Evolutionary conservation across 2,888 invertebrate species (phyloP), one percentile per base, ranked within the genome.

Genomic region (Pollenia amentaria): DNA sequence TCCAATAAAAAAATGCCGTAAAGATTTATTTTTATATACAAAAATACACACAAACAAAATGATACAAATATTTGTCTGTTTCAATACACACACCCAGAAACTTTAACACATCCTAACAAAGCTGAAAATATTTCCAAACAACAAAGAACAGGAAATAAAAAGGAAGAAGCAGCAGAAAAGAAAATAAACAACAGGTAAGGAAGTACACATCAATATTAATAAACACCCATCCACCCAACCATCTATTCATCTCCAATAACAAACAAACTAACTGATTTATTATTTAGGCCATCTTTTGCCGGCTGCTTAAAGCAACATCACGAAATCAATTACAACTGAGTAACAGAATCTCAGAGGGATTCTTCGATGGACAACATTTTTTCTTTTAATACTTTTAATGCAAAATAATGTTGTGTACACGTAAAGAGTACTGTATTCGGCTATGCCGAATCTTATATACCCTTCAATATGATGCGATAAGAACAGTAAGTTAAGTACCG

Each of bases 311-410:
- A 70, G 70, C 40, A 70, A 70, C 55, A 70, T 70, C 55, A 70
- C 70, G 70, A 70, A 70, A 55, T n/a, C 70, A 70, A 70, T 70
- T 70, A 55, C 53, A 70, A 16, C 14, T 38, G 10, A 16, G 51
- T n/a, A 21, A 65, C n/a, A 65, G 38, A 18, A 18, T 55, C 53
- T 42, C 53, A 14, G 1, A 8, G 18, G 55, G 12, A 70, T 18
- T 18, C 40, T 8, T 16, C 4, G 40, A 40, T 62, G 62, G 40
- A 40, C 9, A 1, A 62, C 38, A n/a, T 38, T 16, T 3, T 62
- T 60, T 40, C n/a, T n/a, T 40, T 29, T 29, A 29, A 29, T 29
- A 29, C 29, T 29, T 29, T 42, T 18, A 64, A 64, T 18, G 44
- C 18, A 18, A 11, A 64, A 42, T n/a, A 64, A 64, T 42, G 18